Base-by-base conservation (phyloP, 2,797 vertebrate species). In the Borostomias antarcticus region DNA sequence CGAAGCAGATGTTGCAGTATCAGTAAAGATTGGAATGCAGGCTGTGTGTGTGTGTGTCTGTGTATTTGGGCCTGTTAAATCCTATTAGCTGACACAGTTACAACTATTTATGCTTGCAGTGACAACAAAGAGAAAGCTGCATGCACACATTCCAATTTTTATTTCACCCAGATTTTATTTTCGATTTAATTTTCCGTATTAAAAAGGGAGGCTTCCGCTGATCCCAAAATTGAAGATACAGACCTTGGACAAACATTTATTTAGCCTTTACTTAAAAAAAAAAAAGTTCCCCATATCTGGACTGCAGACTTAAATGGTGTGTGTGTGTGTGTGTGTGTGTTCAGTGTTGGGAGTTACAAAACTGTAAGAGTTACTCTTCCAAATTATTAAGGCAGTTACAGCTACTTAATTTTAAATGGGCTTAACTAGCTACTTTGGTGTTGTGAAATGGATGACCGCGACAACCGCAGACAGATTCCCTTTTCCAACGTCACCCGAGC, bases 31-130 rank as follows among this genome's bases (percentile, higher is more conserved):
- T 13, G 15, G 17, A n/a, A 45, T 45, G 40, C 40, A 45, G 40
- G 15, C 15, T 9, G 25, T 54, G 10, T 54, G 52, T 54, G 52
- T 10, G 26, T 48, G n/a, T 9, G 19, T 25, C 19, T 25, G 48
- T 50, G 51, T 28, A 4, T 54, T 23, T 47, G 43, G 25, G 50
- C 33, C 17, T 23, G 61, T 19, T 62, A 19, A 48, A 48, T 62
- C n/a, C 60, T 35, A 23, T 62, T 62, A 51, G 13, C 11, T 15
- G 30, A 2, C n/a, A 61, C 59, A 61, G 47, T 62, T 59, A 32
- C 51, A 66, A 50, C 47, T 52, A 15, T 21, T 19, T 21, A 1
- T n/a, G 47, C 47, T 51, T 66, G 28, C 58, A 59, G 61, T 66
- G 40, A 15, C 29, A 33, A 17, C 37, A 48, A 6, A 63, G 13